Conservation (phyloP, 2,797 vertebrate genomes). For the Alfaro cultratus region DNA sequence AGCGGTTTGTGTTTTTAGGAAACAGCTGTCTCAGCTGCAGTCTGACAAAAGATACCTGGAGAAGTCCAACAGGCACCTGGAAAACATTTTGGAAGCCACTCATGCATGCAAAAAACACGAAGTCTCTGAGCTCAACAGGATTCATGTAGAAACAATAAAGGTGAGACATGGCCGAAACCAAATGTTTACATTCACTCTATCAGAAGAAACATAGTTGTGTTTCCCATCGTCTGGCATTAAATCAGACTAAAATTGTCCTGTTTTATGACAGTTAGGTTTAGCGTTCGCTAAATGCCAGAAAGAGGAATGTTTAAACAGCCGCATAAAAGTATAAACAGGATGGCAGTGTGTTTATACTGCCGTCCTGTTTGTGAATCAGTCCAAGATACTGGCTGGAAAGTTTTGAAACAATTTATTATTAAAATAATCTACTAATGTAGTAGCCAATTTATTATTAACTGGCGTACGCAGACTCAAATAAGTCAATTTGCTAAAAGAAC, state of each 20-base stretch:
- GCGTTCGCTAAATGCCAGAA: not conserved
- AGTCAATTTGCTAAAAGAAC: not conserved
- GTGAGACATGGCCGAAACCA: constrained; percentile 66
- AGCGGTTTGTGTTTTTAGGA: constrained; percentile 79
- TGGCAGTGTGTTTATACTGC: no score
- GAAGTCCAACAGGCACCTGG: constrained; percentile 91
- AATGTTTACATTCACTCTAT: not conserved
- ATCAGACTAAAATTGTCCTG: not conserved
- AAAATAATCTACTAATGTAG: no score
- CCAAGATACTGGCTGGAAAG: no score
- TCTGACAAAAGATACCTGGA: constrained; percentile 91
- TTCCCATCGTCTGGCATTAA: not conserved
- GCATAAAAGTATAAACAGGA: not conserved
- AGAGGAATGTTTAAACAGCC: not conserved
- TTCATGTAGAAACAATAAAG: constrained; percentile 93
- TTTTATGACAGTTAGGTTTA: not conserved
- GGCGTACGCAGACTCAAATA: no score
- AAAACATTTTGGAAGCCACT: constrained; percentile 94
- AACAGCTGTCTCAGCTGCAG: constrained; percentile 88
- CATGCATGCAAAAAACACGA: constrained; percentile 89
- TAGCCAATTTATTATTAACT: not conserved
- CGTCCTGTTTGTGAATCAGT: not conserved
- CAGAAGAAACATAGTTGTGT: not conserved
- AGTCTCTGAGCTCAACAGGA: constrained; percentile 91
- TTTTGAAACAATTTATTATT: no score